phyloP scores from a whole-genome alignment of 2,797 vertebrate genomes.

The Lerista edwardsae region DNA sequence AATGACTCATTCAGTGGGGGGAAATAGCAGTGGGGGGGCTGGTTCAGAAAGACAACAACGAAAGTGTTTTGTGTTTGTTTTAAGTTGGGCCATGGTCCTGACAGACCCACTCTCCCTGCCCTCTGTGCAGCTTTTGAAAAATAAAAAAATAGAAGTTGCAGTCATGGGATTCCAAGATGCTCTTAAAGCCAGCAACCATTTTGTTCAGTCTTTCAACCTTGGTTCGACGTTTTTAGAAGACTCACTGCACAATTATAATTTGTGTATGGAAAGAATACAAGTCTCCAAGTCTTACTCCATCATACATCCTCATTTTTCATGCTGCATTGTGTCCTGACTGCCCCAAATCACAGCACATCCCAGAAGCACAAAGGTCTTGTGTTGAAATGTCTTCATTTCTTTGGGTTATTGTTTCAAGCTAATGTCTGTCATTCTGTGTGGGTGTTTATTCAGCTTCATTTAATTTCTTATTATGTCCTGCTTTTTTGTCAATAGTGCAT shows the following conservation, averaged over 20 bases:
- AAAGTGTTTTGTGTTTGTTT: too few relatives aligned
- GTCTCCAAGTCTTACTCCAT: neutral
- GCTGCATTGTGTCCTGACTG: neutral
- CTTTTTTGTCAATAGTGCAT: conserved; percentile 69
- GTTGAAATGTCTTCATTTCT: conserved; percentile 36
- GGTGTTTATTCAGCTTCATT: conserved; percentile 77
- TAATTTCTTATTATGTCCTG: conserved; percentile 70
- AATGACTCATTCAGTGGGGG: too few relatives aligned
- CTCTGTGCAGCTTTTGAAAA: too few relatives aligned
- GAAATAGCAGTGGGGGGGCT: too few relatives aligned
- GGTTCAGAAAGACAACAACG: too few relatives aligned
- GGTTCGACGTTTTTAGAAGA: neutral
- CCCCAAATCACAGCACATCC: conserved; percentile 5
- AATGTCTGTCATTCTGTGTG: conserved; percentile 47
- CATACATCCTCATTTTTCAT: conserved; percentile 29
- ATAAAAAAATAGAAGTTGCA: too few relatives aligned
- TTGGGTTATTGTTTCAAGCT: conserved; percentile 62
- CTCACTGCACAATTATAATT: neutral
- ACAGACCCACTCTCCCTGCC: too few relatives aligned
- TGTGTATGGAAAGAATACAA: neutral
- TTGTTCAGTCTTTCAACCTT: neutral
- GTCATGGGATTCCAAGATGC: too few relatives aligned
- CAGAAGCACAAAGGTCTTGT: conserved; percentile 17
- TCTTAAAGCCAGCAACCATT: neutral
- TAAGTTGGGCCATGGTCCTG: too few relatives aligned